phyloP scores from a whole-genome alignment of 2,113 vertebrate genomes.

The Ornithorhynchus anatinus region DNA sequence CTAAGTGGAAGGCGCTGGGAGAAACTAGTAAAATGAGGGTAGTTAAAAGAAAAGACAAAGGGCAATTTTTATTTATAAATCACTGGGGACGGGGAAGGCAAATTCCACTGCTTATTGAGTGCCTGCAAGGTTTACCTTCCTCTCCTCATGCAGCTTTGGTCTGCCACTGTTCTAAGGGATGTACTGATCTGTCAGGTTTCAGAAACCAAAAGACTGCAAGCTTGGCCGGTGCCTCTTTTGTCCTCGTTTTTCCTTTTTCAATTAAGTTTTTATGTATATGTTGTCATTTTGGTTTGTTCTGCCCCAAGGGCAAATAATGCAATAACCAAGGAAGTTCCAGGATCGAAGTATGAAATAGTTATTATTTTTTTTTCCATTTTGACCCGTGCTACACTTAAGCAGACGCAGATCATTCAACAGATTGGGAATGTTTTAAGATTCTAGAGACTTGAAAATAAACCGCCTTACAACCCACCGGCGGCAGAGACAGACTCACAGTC shows the following conservation, averaged over 20 bases:
- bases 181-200: constrained; percentile 53
- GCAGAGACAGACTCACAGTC: too few relatives aligned
- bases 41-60: constrained; percentile 62
- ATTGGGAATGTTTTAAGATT: constrained; percentile 38
- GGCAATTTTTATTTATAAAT: constrained; percentile 71
- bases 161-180: constrained; percentile 53
- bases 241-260: constrained; percentile 61
- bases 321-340: constrained; percentile 62
- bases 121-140: constrained; percentile 51
- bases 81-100: constrained; percentile 66
- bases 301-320: constrained; percentile 59
- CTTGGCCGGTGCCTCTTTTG: constrained; percentile 57
- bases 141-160: constrained; percentile 47
- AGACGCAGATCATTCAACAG: constrained; percentile 35
- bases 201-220: constrained; percentile 51
- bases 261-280: constrained; percentile 79
- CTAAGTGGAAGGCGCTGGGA: too few relatives aligned
- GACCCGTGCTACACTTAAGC: constrained; percentile 54
- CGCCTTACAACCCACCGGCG: too few relatives aligned
- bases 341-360: constrained; percentile 65
- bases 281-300: constrained; percentile 61
- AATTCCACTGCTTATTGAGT: constrained; percentile 20
- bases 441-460: not conserved
- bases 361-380: constrained; percentile 48
- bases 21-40: too few relatives aligned